These are phyloP conservation scores for Phengaris arion DNA, from an alignment of 2,888 invertebrate species.

Conservation along the genomic window DNA sequence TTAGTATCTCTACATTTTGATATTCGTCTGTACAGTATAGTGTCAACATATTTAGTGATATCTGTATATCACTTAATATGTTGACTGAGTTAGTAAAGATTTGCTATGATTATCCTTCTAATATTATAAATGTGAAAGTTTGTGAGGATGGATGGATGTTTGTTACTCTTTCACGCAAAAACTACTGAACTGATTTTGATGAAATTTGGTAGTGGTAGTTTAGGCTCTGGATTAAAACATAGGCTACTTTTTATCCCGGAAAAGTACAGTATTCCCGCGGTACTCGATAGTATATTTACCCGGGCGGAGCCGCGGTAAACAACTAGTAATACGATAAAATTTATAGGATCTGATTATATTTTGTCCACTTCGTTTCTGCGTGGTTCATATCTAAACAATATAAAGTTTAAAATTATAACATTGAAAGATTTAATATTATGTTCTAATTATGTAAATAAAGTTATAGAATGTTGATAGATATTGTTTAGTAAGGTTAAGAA, in stretches of 20 bases:
- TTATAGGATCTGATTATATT: constrained; percentile 8
- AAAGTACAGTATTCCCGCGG: too few relatives aligned
- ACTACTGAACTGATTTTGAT: too few relatives aligned
- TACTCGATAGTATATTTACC: too few relatives aligned
- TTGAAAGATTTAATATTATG: neutral
- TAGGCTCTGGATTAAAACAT: too few relatives aligned
- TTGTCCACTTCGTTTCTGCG: neutral
- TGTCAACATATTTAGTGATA: too few relatives aligned
- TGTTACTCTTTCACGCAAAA: too few relatives aligned
- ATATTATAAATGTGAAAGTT: neutral
- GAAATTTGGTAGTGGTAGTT: too few relatives aligned
- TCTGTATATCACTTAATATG: neutral
- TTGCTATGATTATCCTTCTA: neutral
- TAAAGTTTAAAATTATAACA: neutral
- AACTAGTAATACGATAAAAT: neutral
- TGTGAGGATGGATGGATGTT: too few relatives aligned
- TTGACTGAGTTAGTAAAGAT: neutral
- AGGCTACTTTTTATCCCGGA: too few relatives aligned
- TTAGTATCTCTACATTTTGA: too few relatives aligned
- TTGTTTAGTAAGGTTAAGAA: neutral
- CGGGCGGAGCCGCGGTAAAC: too few relatives aligned
- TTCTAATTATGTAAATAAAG: neutral
- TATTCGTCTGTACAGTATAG: neutral
- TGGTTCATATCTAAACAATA: neutral
- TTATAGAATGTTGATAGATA: neutral